Evolutionary conservation across 2,888 invertebrate species (phyloP).

Genomic region (Hylaea fasciaria): DNA sequence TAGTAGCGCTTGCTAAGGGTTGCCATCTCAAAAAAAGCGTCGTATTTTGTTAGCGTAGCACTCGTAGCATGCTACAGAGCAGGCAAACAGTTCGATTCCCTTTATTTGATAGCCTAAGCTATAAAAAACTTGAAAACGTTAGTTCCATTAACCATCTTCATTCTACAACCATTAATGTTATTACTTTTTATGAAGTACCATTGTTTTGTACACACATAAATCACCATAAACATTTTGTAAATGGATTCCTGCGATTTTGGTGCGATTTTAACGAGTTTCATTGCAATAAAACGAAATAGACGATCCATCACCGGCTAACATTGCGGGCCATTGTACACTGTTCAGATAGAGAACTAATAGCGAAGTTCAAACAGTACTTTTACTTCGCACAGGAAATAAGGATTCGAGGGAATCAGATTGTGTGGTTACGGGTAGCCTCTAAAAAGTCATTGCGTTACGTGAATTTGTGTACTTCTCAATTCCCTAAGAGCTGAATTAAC

Average conservation of each 20-base stretch:
- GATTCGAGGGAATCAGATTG: too few species aligned
- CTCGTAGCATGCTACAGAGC: not conserved
- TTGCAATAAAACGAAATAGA: conserved; percentile 23
- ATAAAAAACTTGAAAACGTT: too few species aligned
- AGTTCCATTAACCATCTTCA: too few species aligned
- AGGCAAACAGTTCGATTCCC: too few species aligned
- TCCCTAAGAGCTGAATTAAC: too few species aligned
- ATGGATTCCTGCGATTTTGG: conserved; percentile 5
- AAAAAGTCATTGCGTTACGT: too few species aligned
- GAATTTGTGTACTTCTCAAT: too few species aligned
- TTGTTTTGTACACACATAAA: not conserved
- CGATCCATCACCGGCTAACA: conserved; percentile 17
- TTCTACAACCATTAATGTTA: too few species aligned
- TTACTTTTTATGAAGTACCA: not conserved
- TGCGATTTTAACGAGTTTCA: conserved; percentile 10
- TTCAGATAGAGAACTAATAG: not conserved
- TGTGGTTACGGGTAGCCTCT: too few species aligned
- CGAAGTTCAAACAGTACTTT: not conserved
- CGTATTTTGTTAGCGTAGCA: not conserved
- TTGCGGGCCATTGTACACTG: conserved; percentile 1
- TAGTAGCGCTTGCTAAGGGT: too few species aligned
- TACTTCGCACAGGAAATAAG: not conserved
- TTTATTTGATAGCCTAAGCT: too few species aligned
- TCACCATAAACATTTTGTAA: conserved; percentile 9
- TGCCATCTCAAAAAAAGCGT: too few species aligned